A percentile compares a stretch with the other conserved stretches of the same genome.
These are phyloP conservation scores for Capromys pilorides DNA, from an alignment of 2,797 vertebrate species.

Conservation along the genomic window DNA sequence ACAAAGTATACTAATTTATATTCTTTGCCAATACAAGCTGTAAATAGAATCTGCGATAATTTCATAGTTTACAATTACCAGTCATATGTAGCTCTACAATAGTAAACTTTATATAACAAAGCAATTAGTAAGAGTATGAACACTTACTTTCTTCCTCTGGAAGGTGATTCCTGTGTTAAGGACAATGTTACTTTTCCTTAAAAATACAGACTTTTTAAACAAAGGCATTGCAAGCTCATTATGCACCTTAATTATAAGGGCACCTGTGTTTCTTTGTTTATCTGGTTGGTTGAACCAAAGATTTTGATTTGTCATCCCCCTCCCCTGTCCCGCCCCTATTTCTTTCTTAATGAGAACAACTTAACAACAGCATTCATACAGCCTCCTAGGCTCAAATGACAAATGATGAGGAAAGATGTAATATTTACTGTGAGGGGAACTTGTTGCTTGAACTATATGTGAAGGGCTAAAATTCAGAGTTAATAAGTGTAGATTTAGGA, in stretches of 20 bases:
- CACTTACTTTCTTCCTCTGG: constrained; percentile 85
- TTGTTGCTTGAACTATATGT: constrained; percentile 37
- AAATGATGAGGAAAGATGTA: constrained; percentile 47
- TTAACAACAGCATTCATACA: constrained; percentile 65
- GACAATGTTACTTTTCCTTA: constrained; percentile 71
- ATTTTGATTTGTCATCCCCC: constrained; percentile 80
- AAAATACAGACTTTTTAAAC: constrained; percentile 76
- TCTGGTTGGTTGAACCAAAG: constrained; percentile 79
- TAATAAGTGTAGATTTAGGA: constrained; percentile 14
- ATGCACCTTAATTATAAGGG: constrained; percentile 68
- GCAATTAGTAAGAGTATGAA: constrained; percentile 74
- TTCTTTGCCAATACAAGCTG: constrained; percentile 48
- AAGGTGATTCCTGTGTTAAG: constrained; percentile 74
- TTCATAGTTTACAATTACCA: constrained; percentile 53
- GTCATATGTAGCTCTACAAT: constrained; percentile 37
- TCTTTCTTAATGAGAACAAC: constrained; percentile 78
- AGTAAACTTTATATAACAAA: constrained; percentile 70
- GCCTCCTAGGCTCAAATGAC: constrained; percentile 64
- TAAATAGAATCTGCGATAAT: constrained; percentile 58
- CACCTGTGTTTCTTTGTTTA: constrained; percentile 84
- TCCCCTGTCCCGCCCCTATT: constrained; percentile 82
- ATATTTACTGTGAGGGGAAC: constrained; percentile 13
- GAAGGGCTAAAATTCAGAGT: constrained; percentile 55
- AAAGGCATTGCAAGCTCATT: constrained; percentile 74
- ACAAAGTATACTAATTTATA: constrained; percentile 49